These are phyloP conservation scores for Peromyscus eremicus DNA, from an alignment of 2,797 vertebrate genomes.

Conservation along the genomic window DNA sequence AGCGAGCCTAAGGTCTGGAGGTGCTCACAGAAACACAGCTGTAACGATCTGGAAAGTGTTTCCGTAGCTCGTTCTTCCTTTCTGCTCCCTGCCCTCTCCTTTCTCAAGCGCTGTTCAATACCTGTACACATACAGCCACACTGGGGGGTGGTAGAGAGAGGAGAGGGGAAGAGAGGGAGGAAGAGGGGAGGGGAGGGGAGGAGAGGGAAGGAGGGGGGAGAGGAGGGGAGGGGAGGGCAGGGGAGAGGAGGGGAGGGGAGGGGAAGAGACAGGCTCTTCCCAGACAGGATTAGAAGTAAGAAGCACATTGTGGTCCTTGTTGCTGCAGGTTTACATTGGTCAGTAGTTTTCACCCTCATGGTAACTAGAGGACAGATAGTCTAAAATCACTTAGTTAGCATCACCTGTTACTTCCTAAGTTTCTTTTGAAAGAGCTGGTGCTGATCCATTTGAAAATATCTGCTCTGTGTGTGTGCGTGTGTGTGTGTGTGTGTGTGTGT, in stretches of 20 bases:
- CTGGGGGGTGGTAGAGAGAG: background rate
- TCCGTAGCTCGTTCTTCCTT: background rate
- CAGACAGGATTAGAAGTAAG: background rate
- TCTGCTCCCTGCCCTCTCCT: background rate
- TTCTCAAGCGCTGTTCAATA: background rate
- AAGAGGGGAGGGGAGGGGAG: fast-evolving
- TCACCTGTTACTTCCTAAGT: background rate
- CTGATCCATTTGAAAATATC: background rate
- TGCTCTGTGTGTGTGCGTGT: background rate
- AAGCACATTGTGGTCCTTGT: background rate
- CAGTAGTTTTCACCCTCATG: background rate
- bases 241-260: fast-evolving
- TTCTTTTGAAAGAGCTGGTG: background rate
- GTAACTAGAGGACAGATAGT: background rate
- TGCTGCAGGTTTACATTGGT: background rate
- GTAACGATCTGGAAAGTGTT: background rate
- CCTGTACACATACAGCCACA: background rate
- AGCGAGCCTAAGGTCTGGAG: background rate
- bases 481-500: background rate
- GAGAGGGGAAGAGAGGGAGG: background rate
- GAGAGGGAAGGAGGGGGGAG: background rate
- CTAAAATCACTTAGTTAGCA: background rate
- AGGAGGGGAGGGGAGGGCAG: background rate
- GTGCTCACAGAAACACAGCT: background rate
- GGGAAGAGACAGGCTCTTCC: background rate